phyloP scores from a whole-genome alignment of 2,797 vertebrate species.

The Picus viridis region DNA sequence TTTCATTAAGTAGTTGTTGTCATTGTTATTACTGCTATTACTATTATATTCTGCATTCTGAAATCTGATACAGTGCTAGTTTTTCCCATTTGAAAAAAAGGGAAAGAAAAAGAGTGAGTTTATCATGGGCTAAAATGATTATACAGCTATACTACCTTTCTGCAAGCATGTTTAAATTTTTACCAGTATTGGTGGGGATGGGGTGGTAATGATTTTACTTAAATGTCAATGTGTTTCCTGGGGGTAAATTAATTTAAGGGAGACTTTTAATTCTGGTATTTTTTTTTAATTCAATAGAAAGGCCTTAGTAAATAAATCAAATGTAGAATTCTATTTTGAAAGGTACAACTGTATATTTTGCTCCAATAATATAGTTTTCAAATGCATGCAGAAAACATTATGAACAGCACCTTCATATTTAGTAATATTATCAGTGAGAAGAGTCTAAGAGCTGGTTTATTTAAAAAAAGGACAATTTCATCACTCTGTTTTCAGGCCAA shows the following conservation, averaged over 20 bases:
- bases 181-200: background rate
- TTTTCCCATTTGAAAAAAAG: background rate
- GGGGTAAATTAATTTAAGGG: background rate
- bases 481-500: background rate
- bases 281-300: background rate
- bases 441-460: background rate
- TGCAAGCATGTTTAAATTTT: background rate
- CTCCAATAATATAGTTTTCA: background rate
- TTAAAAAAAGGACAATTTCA: conserved; percentile 15
- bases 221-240: background rate
- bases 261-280: background rate
- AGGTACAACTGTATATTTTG: background rate
- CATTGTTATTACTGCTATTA: background rate
- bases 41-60: conserved; percentile 25
- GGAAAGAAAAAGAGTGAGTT: background rate
- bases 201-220: background rate
- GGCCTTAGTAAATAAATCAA: background rate
- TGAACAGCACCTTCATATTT: background rate
- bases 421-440: background rate
- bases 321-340: background rate
- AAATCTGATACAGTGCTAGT: background rate
- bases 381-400: background rate
- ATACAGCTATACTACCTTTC: background rate
- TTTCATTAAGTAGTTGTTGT: conserved; percentile 16
- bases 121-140: background rate